Percentiles rank a stretch among this genome's conserved stretches.
These are phyloP conservation scores for Alloscopus bannaensis DNA, from an alignment of 2,888 invertebrate genomes.

Conservation along the genomic window DNA sequence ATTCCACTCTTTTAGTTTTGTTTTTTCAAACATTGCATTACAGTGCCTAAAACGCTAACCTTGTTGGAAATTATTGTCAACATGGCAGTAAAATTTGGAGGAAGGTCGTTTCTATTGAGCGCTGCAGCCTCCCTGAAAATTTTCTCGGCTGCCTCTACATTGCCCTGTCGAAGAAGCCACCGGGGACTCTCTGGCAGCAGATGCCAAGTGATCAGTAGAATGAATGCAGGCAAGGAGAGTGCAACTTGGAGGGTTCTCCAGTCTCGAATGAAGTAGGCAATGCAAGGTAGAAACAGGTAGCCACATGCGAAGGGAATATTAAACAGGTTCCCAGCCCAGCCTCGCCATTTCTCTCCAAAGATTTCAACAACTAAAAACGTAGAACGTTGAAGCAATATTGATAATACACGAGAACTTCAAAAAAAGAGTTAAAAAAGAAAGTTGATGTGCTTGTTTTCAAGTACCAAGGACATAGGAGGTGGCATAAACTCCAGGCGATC, in stretches of 20 bases:
- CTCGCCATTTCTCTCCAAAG: slow-evolving; percentile 39
- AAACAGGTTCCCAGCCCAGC: slow-evolving; percentile 56
- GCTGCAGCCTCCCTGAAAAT: slow-evolving; percentile 52
- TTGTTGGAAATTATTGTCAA: slow-evolving; percentile 23
- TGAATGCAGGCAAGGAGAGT: slow-evolving; percentile 22
- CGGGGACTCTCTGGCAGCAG: slow-evolving; percentile 57
- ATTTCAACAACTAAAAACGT: slow-evolving; percentile 51
- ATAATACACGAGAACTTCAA: no score
- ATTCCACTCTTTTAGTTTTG: no score
- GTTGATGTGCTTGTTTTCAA: not conserved
- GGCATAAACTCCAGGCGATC: slow-evolving; percentile 51
- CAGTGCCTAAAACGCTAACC: no score
- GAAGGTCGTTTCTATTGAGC: slow-evolving; percentile 39
- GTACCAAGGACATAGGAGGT: slow-evolving; percentile 57
- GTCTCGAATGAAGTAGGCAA: slow-evolving; percentile 58
- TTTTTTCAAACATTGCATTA: no score
- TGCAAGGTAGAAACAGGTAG: slow-evolving; percentile 55
- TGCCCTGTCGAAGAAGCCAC: slow-evolving; percentile 54
- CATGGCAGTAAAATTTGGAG: slow-evolving; percentile 23
- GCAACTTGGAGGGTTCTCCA: slow-evolving; percentile 53
- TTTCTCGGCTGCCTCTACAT: slow-evolving; percentile 41
- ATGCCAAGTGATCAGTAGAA: slow-evolving; percentile 51
- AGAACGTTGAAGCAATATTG: no score
- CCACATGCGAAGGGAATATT: slow-evolving; percentile 50
- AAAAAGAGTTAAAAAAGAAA: not conserved